phyloP scores from a whole-genome alignment of 2,797 vertebrate genomes.

The Todus mexicanus region DNA sequence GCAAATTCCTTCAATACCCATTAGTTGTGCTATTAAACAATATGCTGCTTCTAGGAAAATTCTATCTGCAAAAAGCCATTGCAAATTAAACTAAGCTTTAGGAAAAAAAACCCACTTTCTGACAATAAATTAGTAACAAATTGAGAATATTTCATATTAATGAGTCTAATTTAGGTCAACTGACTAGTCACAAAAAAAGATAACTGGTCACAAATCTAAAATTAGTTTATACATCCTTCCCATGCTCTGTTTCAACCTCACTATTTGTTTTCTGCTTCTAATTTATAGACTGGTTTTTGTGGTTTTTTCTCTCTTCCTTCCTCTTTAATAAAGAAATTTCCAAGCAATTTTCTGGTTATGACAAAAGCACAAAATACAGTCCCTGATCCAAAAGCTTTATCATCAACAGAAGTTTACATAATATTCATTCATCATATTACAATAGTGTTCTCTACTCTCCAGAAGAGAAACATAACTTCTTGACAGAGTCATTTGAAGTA shows the following conservation, averaged over 20 bases:
- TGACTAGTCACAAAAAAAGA: neutral
- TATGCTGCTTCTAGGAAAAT: neutral
- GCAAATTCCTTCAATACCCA: neutral
- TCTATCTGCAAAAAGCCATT: neutral
- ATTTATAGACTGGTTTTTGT: neutral
- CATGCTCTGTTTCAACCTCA: neutral
- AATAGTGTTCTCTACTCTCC: neutral
- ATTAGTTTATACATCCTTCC: neutral
- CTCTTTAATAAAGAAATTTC: neutral
- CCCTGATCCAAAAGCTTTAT: neutral
- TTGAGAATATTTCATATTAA: neutral
- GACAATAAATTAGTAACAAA: neutral
- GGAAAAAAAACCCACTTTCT: too few species aligned
- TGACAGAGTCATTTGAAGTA: neutral
- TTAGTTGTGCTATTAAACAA: neutral
- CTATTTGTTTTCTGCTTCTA: neutral
- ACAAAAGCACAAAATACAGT: neutral
- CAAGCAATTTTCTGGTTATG: neutral
- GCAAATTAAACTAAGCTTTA: neutral
- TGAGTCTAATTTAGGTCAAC: neutral
- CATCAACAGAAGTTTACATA: neutral
- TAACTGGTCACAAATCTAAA: neutral
- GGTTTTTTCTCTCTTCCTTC: too few species aligned
- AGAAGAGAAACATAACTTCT: neutral
- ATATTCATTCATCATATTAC: neutral